Evolutionary conservation across 2,113 vertebrate genomes (phyloP).

Genomic region (Microcebus jonahi): DNA sequence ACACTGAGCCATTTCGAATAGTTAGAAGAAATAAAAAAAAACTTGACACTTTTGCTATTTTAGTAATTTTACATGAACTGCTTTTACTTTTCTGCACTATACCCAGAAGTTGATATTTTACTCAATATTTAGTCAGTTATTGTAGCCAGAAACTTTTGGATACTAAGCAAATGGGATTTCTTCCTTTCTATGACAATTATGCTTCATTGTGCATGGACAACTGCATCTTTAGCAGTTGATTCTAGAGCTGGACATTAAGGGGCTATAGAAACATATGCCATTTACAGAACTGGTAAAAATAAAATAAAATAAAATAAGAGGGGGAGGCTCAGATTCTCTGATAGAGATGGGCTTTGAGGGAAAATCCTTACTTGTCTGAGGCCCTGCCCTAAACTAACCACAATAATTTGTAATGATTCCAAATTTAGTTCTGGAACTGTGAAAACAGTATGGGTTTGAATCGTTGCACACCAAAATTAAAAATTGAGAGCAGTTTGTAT

Average conservation of each 20-base stretch:
- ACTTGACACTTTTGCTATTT: neutral
- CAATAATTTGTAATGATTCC: neutral
- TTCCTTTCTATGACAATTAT: slow-evolving; percentile 21
- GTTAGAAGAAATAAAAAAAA: neutral
- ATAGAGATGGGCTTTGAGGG: neutral
- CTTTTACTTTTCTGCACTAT: neutral
- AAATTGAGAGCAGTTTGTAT: neutral
- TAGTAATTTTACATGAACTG: neutral
- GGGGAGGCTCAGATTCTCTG: neutral
- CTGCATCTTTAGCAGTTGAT: neutral
- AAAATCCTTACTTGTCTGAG: neutral
- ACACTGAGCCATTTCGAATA: neutral
- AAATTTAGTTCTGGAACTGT: neutral
- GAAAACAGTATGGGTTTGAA: neutral
- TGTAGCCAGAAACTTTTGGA: slow-evolving; percentile 10
- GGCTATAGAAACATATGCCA: neutral
- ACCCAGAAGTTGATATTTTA: neutral
- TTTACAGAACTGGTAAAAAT: neutral
- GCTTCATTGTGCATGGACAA: neutral
- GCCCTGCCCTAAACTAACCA: neutral
- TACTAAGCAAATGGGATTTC: slow-evolving; percentile 8
- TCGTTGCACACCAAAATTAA: neutral
- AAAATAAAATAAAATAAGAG: neutral
- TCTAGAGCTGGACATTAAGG: neutral
- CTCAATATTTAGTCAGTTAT: slow-evolving; percentile 23